Base-by-base conservation (phyloP, 2,797 vertebrate species). In the Epinephelus awoara region DNA sequence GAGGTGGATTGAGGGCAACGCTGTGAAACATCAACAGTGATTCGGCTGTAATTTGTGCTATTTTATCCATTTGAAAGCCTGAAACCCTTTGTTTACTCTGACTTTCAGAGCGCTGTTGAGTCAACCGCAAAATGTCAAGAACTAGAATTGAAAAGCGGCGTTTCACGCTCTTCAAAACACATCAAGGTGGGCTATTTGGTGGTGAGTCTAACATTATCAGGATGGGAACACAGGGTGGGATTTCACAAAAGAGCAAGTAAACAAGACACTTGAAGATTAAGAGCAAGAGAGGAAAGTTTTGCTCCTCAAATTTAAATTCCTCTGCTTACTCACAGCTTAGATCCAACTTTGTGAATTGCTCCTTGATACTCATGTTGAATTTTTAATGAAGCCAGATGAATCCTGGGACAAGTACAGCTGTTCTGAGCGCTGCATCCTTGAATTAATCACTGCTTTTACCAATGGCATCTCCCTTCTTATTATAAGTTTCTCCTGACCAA, bases 71-170 rank as follows among this genome's bases (percentile, higher is more conserved):
- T 79, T 82, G 67, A 82, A 81, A 50, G 17, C 34, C 63, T 50
- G 15, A 75, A 84, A 69, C 34, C 23, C 18, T 84, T 69, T 81
- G 88, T 90, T 91, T 84, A 83, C 73, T 40, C 46, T 3, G 18
- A 72, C 72, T 80, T 78, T 62, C 46, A 27, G 59, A 66, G 78
- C 72, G 72, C 72, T 62, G 76, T 72, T 42, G 57, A 84, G 74
- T 82, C 81, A 74, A 68, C 38, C 17, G 25, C 47, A 65, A 87
- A 87, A 91, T 91, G 84, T 89, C 77, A 79, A 74, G 63, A 84
- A 75, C 19, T 61, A 27, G 29, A 83, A 80, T 49, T 85, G 79
- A 85, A 85, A 88, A 76, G 40, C 63, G 63, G 23, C 6, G 3
- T 73, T 78, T 85, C 77, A 52, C 57, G 34, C 25, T 15, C 46